Evolutionary conservation across 2,888 invertebrate species (phyloP), one percentile per base, ranked within the genome.

Genomic region (Trissolcus japonicus): DNA sequence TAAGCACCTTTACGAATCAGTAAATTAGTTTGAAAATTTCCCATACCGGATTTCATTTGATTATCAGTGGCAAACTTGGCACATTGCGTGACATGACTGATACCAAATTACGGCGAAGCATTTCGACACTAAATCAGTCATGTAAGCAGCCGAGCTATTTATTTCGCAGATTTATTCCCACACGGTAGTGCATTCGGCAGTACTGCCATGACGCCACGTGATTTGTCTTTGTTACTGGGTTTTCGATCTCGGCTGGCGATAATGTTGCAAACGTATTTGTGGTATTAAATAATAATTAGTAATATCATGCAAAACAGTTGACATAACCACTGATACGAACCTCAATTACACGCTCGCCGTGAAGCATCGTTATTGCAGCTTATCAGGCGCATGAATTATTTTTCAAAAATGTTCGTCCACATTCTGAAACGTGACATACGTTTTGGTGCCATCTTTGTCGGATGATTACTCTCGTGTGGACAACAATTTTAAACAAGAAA

Each of bases 241-340:
- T 77, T 77, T 77, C 69, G 77, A 77, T 77, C 73, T 61, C 60
- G 9, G 43, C 11, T 35, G 7, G 11, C 56, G 77, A 73, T 73
- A 77, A 56, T 69, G 43, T 55, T 25, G 56, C 69, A 29, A 69
- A 68, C 68, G 60, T 60, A 51, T 54, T 66, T 46, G 54, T 54
- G 66, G 68, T 66, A 77, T 77, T 77, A 69, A 77, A 73, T 77
- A 77, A 77, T 77, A 77, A 77, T 77, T 77, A 77, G 77, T 73
- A 69, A 73, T 77, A 73, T 68, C 77, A 77, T 77, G 77, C 77
- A 77, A 73, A 77, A 73, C 73, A 73, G 77, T 77, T 77, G 73
- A 65, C 73, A 77, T 73, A 73, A 73, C 77, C 73, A 69, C 73
- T 68, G 73, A 77, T 77, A 77, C 68, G 46, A 51, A 63, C 67